phyloP scores from a whole-genome alignment of 2,797 vertebrate genomes.

The Hipposideros larvatus region DNA sequence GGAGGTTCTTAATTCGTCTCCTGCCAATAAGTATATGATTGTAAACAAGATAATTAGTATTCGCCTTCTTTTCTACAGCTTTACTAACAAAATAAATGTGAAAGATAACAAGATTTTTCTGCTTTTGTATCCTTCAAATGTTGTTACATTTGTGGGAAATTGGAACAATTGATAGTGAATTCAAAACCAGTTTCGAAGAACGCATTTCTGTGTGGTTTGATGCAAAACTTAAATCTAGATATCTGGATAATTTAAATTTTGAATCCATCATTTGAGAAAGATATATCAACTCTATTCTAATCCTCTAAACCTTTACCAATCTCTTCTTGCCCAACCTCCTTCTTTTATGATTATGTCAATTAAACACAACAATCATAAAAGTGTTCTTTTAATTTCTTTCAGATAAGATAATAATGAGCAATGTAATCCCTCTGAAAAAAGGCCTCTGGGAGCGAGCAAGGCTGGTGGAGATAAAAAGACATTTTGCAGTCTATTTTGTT shows the following conservation, averaged over 20 bases:
- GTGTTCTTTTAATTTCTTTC: conserved; percentile 28
- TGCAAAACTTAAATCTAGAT: not conserved
- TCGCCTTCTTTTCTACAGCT: conserved; percentile 68
- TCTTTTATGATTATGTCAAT: not conserved
- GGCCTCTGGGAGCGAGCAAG: not conserved
- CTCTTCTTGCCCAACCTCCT: not conserved
- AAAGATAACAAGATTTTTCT: conserved; percentile 49
- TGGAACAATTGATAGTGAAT: conserved; percentile 41
- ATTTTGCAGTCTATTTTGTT: conserved; percentile 29
- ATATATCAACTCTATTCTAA: conserved; percentile 39
- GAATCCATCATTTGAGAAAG: not conserved
- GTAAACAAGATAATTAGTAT: conserved; percentile 78
- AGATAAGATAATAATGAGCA: not conserved
- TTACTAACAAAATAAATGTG: conserved; percentile 57
- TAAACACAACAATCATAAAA: conserved; percentile 45
- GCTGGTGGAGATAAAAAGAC: not conserved
- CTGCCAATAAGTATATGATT: conserved; percentile 73
- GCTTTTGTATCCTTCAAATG: conserved; percentile 46
- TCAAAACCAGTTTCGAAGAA: conserved; percentile 56
- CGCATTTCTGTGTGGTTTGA: not conserved
- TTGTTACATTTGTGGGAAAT: conserved; percentile 53
- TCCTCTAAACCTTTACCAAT: not conserved
- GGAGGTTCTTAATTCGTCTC: conserved; percentile 64
- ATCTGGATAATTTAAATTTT: conserved; percentile 55
- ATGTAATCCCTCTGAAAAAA: not conserved